Evolutionary conservation across 2,113 vertebrate genomes (phyloP), one percentile per base, ranked within the genome.

Genomic region (Odontesthes bonariensis): DNA sequence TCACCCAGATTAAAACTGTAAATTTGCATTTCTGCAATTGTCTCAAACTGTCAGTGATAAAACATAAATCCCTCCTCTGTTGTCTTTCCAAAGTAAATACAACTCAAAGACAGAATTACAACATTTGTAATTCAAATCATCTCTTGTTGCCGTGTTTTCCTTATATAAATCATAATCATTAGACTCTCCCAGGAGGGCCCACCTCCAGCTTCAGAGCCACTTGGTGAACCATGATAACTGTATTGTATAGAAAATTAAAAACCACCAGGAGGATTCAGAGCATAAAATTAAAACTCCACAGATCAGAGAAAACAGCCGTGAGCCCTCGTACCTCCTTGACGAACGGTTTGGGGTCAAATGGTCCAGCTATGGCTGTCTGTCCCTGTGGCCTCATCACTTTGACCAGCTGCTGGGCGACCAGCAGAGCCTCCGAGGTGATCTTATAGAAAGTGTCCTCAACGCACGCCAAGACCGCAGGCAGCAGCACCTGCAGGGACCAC

Each of bases 361-460:
- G 68, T 38, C 27, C 57, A 0, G 67, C 17, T 5, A 51, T 13
- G 38, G 73, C 78, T 3, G 87, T 55, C 59, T 88, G 90, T 31
- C 91, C 95, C 84, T 96, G 86, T 0, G 97, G 97, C 73, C 96
- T 94, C 78, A 97, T 93, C 94, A 92, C 90, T 91, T 96, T 97
- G 80, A 99, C 97, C 71, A 99, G 95, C 86, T 99, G 97, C 82
- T 99, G 98, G 8, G 96, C 98, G 91, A 99, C 97, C 73, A 99
- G 92, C 89, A 99, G 95, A 0, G 98, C 97, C 94, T 99, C 98
- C 0, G 98, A 99, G 14, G 97, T 99, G 90, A 99, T 99, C 94
- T 99, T 99, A 90, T 99, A 99, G 91, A 99, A 99, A 4, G 96
- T 96, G 90, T 99, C 98, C 81, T 97, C 97, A 57, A 99, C 97